These are phyloP conservation scores for Aplidium turbinatum DNA, from an alignment of 23 tunicate species.

Conservation along the genomic window DNA sequence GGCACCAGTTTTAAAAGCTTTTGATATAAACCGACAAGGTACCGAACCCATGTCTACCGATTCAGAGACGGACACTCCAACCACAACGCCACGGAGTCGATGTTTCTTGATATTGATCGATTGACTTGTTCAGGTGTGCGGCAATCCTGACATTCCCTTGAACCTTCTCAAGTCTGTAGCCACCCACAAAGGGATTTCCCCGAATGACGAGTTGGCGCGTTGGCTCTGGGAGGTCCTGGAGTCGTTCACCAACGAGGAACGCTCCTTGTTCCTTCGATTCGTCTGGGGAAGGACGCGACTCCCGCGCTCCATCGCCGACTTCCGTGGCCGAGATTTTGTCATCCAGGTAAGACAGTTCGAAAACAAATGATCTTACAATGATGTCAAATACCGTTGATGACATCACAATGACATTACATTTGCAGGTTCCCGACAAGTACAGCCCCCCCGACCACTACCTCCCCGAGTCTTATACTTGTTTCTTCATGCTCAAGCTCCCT, in stretches of 20 bases:
- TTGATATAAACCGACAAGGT: too few relatives aligned
- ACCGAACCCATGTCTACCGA: too few relatives aligned
- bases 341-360: constrained; percentile 54
- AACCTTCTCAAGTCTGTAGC: constrained; percentile 76
- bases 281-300: constrained; percentile 93
- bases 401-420: background rate
- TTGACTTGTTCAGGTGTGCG: constrained; percentile 62
- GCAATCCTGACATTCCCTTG: constrained; percentile 77
- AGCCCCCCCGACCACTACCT: constrained; percentile 85
- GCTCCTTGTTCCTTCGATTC: constrained; percentile 78
- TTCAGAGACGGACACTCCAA: too few relatives aligned
- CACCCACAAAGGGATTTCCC: constrained; percentile 61
- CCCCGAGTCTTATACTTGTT: constrained; percentile 91
- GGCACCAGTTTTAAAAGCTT: too few relatives aligned
- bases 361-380: background rate
- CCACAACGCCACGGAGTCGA: too few relatives aligned
- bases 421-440: constrained; percentile 81
- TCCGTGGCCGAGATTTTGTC: constrained; percentile 87
- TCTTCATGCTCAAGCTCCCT: constrained; percentile 83
- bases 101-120: too few relatives aligned
- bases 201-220: constrained; percentile 43
- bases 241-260: constrained; percentile 64
- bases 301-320: constrained; percentile 85
- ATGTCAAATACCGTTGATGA: background rate
- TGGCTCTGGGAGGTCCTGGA: constrained; percentile 93